Evolutionary conservation across 1,140 invertebrate genomes (phyloP).

Genomic region (Drosophila pachea): DNA sequence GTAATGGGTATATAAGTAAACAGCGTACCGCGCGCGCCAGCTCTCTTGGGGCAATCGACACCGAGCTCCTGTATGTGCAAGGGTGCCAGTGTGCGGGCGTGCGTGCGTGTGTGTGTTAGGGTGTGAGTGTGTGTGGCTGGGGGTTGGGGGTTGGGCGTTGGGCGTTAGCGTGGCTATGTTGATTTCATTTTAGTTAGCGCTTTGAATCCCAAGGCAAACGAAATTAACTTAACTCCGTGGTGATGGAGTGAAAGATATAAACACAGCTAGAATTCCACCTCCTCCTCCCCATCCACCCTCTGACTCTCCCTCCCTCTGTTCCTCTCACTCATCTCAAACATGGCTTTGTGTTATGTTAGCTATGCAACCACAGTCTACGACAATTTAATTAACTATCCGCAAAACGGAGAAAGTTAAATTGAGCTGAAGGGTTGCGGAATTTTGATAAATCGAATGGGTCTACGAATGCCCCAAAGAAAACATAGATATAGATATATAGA

Average conservation of each 20-base stretch:
- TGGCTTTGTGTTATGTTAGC: no score
- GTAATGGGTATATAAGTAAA: conserved; percentile 27
- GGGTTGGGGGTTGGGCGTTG: conserved; percentile 12
- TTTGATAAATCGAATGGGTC: no score
- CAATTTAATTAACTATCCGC: no score
- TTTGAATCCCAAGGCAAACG: conserved; percentile 45
- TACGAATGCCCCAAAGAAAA: no score
- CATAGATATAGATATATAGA: no score
- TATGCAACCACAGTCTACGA: no score
- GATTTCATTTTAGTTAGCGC: conserved; percentile 62
- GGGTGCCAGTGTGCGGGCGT: background rate
- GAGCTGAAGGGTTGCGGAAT: no score
- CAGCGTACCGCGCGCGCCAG: conserved; percentile 18
- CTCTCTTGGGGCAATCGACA: conserved; percentile 12
- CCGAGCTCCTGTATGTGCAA: background rate
- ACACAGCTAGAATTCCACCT: conserved; percentile 11
- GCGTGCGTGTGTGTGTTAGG: conserved; percentile 31
- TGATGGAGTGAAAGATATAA: conserved; percentile 32
- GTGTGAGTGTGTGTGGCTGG: conserved; percentile 11
- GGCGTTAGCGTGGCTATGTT: conserved; percentile 36
- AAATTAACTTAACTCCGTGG: conserved; percentile 63
- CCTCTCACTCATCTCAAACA: no score
- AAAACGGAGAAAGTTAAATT: no score
- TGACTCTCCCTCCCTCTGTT: no score
- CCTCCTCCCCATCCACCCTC: no score